These are phyloP conservation scores for Chloroclystis v-ata DNA, from an alignment of 2,888 invertebrate species.

Conservation along the genomic window DNA sequence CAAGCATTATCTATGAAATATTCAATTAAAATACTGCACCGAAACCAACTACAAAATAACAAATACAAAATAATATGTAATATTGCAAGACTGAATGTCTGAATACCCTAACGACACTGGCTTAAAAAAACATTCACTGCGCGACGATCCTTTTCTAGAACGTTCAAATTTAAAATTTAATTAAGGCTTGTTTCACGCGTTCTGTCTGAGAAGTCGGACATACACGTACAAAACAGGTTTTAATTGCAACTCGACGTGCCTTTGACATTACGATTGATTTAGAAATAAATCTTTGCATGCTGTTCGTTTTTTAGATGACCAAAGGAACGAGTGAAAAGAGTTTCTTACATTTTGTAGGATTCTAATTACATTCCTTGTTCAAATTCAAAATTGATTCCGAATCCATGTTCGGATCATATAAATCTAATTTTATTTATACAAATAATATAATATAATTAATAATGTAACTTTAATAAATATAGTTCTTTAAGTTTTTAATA, in stretches of 20 bases:
- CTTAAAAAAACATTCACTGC: conserved; percentile 23
- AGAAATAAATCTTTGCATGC: conserved; percentile 35
- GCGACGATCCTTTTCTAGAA: conserved; percentile 42
- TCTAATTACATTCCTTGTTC: no score
- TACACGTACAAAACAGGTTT: conserved; percentile 67
- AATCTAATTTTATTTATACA: no score
- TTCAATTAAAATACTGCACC: not conserved
- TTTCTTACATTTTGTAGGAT: no score
- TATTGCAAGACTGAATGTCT: not conserved
- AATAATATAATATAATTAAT: no score
- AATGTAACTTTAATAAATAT: no score
- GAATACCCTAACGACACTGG: conserved; percentile 4
- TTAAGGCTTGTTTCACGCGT: conserved; percentile 55
- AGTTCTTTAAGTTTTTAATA: no score
- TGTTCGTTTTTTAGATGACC: no score
- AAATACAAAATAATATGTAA: not conserved
- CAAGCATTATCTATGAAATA: no score
- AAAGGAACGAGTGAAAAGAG: no score
- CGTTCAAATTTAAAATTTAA: conserved; percentile 49
- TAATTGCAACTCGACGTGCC: conserved; percentile 61
- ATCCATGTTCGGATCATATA: no score
- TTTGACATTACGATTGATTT: conserved; percentile 65
- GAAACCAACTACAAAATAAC: not conserved
- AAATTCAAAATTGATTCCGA: no score
- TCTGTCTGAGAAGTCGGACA: conserved; percentile 63